Percentiles rank a stretch among this genome's conserved stretches.
Evolutionary conservation across 2,888 invertebrate genomes (phyloP).

Genomic region (Fragum sueziense): DNA sequence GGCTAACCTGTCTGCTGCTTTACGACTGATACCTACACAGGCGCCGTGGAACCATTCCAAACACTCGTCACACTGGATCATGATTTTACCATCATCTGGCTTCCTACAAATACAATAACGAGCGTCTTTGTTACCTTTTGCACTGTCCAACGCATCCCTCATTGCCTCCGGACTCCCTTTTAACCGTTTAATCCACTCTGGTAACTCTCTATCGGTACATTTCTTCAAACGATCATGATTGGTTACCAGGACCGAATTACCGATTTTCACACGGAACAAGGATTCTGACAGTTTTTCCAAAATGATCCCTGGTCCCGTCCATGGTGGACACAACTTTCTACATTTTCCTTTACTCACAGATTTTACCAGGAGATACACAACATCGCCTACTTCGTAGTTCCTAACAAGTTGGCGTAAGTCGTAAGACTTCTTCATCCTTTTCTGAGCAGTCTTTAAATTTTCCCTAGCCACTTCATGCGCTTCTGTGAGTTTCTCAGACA

Average conservation of each 20-base stretch:
- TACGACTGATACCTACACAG: not conserved
- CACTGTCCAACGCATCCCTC: not conserved
- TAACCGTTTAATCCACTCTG: constrained; percentile 17
- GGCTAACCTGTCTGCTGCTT: not conserved
- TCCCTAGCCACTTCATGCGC: not conserved
- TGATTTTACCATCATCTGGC: not conserved
- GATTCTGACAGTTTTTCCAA: constrained; percentile 27
- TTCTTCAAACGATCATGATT: constrained; percentile 49
- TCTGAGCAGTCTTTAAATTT: not conserved
- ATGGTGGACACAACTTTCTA: constrained; percentile 35
- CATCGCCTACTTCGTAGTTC: constrained; percentile 31
- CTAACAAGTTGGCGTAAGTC: constrained; percentile 26
- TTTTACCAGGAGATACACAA: constrained; percentile 26
- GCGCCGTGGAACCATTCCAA: not conserved
- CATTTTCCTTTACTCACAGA: constrained; percentile 5
- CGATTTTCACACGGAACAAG: constrained; percentile 30
- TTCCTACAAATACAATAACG: not conserved
- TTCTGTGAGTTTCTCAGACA: not conserved
- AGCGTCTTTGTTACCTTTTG: not conserved
- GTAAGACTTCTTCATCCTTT: constrained; percentile 38
- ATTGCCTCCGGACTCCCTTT: not conserved
- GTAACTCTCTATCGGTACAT: constrained; percentile 23
- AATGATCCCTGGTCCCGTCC: constrained; percentile 51
- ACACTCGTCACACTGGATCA: not conserved
- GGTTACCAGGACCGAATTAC: constrained; percentile 13